phyloP scores from a whole-genome alignment of 2,113 vertebrate species.

The Grammomys surdaster region DNA sequence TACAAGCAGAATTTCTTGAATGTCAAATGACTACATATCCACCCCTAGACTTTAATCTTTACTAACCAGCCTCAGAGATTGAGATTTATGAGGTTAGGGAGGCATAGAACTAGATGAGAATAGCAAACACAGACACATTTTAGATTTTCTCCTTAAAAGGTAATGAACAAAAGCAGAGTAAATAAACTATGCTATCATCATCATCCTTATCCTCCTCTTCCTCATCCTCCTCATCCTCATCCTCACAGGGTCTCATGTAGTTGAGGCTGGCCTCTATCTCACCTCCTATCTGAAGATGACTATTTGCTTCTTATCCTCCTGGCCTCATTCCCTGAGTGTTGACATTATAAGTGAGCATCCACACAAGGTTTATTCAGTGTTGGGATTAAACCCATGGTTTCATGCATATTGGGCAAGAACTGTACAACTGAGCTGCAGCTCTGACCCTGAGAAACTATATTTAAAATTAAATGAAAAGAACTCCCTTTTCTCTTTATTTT shows the following conservation, averaged over 20 bases:
- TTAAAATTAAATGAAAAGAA: neutral
- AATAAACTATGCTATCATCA: neutral
- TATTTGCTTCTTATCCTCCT: neutral
- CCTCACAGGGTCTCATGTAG: neutral
- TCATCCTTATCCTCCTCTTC: too few relatives aligned
- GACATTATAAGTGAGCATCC: neutral
- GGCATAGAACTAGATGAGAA: neutral
- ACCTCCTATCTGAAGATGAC: neutral
- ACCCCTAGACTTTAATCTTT: neutral
- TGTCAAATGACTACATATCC: neutral
- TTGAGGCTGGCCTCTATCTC: neutral
- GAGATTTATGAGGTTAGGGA: neutral
- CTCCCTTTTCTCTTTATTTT: neutral
- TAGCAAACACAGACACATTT: constrained; percentile 10
- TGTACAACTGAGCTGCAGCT: neutral
- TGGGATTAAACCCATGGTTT: neutral
- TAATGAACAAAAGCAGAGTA: constrained; percentile 11
- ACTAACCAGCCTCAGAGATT: constrained; percentile 14
- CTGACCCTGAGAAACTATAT: neutral
- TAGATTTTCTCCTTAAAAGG: constrained; percentile 18
- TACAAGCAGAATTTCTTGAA: neutral
- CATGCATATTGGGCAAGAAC: neutral
- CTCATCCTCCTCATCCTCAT: too few relatives aligned
- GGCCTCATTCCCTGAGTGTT: neutral
- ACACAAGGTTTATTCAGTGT: neutral